These are phyloP conservation scores for Nemotelus nigrinus DNA, from an alignment of 2,888 invertebrate species.

Conservation along the genomic window DNA sequence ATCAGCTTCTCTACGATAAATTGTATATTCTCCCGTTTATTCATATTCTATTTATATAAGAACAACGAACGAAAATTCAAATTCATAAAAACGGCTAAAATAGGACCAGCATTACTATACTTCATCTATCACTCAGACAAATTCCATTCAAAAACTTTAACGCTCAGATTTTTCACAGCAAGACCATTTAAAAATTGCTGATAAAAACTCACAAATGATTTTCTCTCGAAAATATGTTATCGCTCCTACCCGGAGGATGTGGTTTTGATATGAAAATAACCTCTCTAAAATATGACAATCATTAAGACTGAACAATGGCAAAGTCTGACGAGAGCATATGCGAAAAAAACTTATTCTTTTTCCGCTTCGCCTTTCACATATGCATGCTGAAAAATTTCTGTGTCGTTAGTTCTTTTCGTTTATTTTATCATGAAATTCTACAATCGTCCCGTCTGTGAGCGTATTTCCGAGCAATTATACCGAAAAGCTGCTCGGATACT, in stretches of 20 bases:
- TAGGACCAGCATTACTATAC: too few species aligned
- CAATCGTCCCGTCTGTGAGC: neutral
- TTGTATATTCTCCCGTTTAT: too few species aligned
- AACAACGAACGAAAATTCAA: too few species aligned
- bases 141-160: too few species aligned
- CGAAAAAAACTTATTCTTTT: neutral
- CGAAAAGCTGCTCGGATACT: constrained; percentile 17
- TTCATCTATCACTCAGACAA: too few species aligned
- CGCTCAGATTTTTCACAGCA: too few species aligned
- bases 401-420: constrained; percentile 27
- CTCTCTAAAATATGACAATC: constrained; percentile 47
- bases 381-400: constrained; percentile 15
- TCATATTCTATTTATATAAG: too few species aligned
- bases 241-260: constrained; percentile 38
- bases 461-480: constrained; percentile 32
- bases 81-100: too few species aligned
- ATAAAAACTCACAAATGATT: neutral
- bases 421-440: constrained; percentile 21
- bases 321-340: constrained; percentile 3
- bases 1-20: too few species aligned
- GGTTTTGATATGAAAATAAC: constrained; percentile 49
- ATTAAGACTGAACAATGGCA: constrained; percentile 35
- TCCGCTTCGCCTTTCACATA: neutral
- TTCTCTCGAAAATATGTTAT: constrained; percentile 38
- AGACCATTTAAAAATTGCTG: neutral